phyloP scores from a whole-genome alignment of 2,113 vertebrate genomes.

The Prietella phreatophila region DNA sequence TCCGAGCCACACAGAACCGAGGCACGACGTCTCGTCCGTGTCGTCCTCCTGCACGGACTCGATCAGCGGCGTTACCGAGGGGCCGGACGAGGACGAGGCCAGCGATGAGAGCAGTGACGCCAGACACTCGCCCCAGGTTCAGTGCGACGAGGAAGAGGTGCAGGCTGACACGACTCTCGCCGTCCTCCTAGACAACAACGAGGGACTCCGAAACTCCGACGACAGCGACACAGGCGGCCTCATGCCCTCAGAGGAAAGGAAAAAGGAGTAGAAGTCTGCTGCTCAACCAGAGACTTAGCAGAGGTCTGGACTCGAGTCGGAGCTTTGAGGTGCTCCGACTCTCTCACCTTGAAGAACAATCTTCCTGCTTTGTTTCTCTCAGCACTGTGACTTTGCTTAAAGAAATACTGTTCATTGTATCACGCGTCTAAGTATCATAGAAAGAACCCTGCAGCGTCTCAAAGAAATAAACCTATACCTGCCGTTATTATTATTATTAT shows the following conservation, averaged over 20 bases:
- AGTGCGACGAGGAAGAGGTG: conserved; percentile 90
- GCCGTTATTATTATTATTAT: background rate
- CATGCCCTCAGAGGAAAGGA: conserved; percentile 30
- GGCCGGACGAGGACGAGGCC: conserved; percentile 49
- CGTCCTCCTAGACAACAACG: conserved; percentile 56
- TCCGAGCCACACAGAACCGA: conserved; percentile 63
- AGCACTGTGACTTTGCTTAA: conserved; percentile 32
- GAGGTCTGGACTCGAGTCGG: background rate
- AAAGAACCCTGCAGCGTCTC: conserved; percentile 8
- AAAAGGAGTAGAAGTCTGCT: background rate
- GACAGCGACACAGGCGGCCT: conserved; percentile 81
- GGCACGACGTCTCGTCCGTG: conserved; percentile 61
- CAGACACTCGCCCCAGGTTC: conserved; percentile 73
- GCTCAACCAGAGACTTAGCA: background rate
- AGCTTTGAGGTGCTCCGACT: conserved; percentile 13
- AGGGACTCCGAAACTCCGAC: conserved; percentile 67
- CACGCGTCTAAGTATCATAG: conserved; percentile 35
- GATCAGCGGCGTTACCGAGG: conserved; percentile 61
- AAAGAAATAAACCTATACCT: conserved; percentile 39
- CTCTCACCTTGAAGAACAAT: conserved; percentile 20
- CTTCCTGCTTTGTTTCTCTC: conserved; percentile 2
- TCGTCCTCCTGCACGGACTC: conserved; percentile 64
- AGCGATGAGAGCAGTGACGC: conserved; percentile 63
- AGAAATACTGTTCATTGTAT: conserved; percentile 23
- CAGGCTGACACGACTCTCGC: conserved; percentile 82